These are phyloP conservation scores for Oryzias dopingdopingensis DNA, from an alignment of 2,797 vertebrate species.

Conservation along the genomic window DNA sequence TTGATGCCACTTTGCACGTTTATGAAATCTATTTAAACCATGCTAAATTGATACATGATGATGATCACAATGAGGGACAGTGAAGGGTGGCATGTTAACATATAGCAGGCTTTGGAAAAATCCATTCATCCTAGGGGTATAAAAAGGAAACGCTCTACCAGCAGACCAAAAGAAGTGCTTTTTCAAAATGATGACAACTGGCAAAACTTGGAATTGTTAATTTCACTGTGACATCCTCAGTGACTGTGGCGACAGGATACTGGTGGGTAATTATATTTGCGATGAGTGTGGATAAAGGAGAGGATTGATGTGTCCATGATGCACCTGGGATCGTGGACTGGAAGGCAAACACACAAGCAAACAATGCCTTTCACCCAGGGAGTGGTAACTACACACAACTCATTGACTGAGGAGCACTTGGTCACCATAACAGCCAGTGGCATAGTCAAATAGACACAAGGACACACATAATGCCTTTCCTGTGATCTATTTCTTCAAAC, in stretches of 20 bases:
- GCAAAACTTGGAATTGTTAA: slow-evolving; percentile 18
- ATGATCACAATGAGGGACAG: too few species aligned
- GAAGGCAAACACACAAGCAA: slow-evolving; percentile 25
- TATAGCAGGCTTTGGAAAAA: too few species aligned
- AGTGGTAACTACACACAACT: slow-evolving; percentile 31
- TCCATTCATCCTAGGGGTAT: too few species aligned
- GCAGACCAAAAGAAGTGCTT: too few species aligned
- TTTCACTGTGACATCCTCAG: slow-evolving; percentile 31
- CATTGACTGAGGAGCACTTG: slow-evolving; percentile 40
- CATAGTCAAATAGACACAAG: neutral
- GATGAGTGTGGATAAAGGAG: slow-evolving; percentile 4
- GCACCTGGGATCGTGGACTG: slow-evolving; percentile 33
- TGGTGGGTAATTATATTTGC: slow-evolving; percentile 13
- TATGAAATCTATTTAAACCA: slow-evolving; percentile 6
- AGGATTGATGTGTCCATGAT: neutral
- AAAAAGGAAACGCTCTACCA: too few species aligned
- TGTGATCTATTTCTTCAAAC: slow-evolving; percentile 30
- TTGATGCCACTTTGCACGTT: slow-evolving; percentile 54
- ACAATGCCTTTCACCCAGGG: slow-evolving; percentile 17
- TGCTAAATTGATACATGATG: too few species aligned
- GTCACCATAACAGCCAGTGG: slow-evolving; percentile 36
- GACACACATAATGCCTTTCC: slow-evolving; percentile 4
- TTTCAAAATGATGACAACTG: slow-evolving; percentile 18
- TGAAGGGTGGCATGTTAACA: too few species aligned
- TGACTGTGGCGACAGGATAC: slow-evolving; percentile 25